Base-by-base conservation (phyloP, 2,888 invertebrate genomes). In the Caenorhabditis angaria region DNA sequence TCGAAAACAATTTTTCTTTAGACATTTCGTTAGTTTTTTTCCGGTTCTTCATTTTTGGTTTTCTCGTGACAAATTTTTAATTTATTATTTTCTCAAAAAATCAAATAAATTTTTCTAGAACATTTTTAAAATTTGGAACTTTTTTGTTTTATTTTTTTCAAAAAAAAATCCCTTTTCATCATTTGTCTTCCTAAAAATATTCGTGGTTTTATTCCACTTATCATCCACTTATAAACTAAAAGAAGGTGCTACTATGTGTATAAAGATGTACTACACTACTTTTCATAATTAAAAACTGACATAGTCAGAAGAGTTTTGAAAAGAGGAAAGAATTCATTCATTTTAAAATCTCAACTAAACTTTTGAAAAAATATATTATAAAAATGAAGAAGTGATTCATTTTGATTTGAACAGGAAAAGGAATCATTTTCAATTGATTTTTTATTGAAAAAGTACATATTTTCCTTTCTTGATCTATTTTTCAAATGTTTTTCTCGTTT, bases 281-380 rank as follows among this genome's bases (percentile, higher is more conserved):
- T 57, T 65, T 65, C 64, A 70, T 70, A 70, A 70, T 70, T 70
- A 65, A 64, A 70, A 70, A 60, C 61, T 65, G 53, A 61, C 64
- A 70, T 47, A 61, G 69, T 64, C 69, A 70, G 56, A 32, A 51
- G 28, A 63, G 64, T n/a, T n/a, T n/a, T n/a, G 41, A 41, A 41
- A 41, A 41, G 41, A 41, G 41, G 41, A 41, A 18, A 48, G 18
- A 56, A 28, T 27, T 32, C 25, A 14, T 24, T 41, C 27, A n/a
- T 47, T 47, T 27, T 59, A 41, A 12, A n/a, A 22, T 22, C 35
- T n/a, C 58, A 35, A n/a, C n/a, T n/a, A n/a, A n/a, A n/a, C n/a
- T n/a, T n/a, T n/a, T n/a, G n/a, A n/a, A n/a, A 28, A 41, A 29
- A 53, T 10, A 28, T 28, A 18, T 14, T 57, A 8, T 25, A 50